A percentile compares a stretch with the other conserved stretches of the same genome.
phyloP scores from a whole-genome alignment of 2,888 invertebrate genomes.

The Volucella bombylans region DNA sequence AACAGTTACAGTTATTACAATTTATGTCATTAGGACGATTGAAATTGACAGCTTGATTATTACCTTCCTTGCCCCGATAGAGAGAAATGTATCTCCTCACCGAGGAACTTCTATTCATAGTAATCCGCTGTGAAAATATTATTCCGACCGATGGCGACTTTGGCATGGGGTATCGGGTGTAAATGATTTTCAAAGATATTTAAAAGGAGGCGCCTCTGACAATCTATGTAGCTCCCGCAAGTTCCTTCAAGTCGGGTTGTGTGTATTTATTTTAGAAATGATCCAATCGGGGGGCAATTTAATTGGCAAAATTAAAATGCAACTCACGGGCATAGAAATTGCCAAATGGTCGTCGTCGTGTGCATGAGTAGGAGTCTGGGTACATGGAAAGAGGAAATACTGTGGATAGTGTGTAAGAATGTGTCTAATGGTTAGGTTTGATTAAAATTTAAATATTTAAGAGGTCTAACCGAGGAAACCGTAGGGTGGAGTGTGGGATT shows the following conservation, averaged over 20 bases:
- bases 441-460: no score
- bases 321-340: neutral
- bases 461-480: no score
- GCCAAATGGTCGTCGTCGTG: slow-evolving; percentile 12
- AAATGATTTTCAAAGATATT: no score
- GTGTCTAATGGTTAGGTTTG: no score
- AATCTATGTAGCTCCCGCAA: no score
- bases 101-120: neutral
- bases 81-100: slow-evolving; percentile 12
- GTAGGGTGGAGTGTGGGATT: no score
- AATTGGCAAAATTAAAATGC: slow-evolving; percentile 6
- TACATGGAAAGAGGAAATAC: no score
- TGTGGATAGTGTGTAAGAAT: no score
- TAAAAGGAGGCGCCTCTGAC: no score
- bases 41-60: slow-evolving; percentile 47
- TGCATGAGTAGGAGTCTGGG: neutral
- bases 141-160: no score
- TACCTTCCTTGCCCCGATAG: neutral
- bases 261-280: slow-evolving; percentile 49
- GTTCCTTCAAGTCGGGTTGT: neutral
- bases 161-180: no score
- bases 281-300: slow-evolving; percentile 18
- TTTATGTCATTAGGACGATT: slow-evolving; percentile 48
- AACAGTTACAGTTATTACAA: slow-evolving; percentile 40
- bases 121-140: no score